Percentiles rank a stretch among this genome's conserved stretches.
Evolutionary conservation across 2,888 invertebrate genomes (phyloP).

Genomic region (Lathronympha strigana): DNA sequence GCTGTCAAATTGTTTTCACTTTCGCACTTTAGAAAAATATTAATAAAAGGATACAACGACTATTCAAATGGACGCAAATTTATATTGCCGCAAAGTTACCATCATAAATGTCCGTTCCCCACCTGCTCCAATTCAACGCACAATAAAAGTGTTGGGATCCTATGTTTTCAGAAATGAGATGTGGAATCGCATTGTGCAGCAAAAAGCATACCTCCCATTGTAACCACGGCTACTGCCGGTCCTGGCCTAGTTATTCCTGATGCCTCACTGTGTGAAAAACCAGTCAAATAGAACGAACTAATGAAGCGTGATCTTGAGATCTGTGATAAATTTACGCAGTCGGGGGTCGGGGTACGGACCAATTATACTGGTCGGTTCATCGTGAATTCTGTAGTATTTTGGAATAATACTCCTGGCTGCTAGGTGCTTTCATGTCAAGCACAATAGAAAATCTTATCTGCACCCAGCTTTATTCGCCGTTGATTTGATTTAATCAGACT

Average conservation of each 20-base stretch:
- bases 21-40: too few relatives aligned
- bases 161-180: conserved; percentile 75
- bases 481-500: conserved; percentile 65
- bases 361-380: neutral
- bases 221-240: conserved; percentile 49
- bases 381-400: neutral
- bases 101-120: conserved; percentile 60
- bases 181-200: conserved; percentile 73
- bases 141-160: conserved; percentile 74
- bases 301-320: neutral
- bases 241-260: conserved; percentile 32
- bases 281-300: neutral
- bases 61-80: conserved; percentile 42
- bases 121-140: conserved; percentile 75
- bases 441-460: conserved; percentile 75
- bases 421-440: conserved; percentile 60
- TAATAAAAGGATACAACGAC: neutral
- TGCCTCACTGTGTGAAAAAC: neutral
- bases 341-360: too few relatives aligned
- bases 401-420: neutral
- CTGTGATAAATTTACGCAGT: neutral
- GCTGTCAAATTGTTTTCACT: too few relatives aligned
- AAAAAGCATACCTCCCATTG: conserved; percentile 61
- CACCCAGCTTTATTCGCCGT: conserved; percentile 62
- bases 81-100: conserved; percentile 46